Conservation (phyloP, 2,888 invertebrate species). For the Latrodectus elegans region DNA sequence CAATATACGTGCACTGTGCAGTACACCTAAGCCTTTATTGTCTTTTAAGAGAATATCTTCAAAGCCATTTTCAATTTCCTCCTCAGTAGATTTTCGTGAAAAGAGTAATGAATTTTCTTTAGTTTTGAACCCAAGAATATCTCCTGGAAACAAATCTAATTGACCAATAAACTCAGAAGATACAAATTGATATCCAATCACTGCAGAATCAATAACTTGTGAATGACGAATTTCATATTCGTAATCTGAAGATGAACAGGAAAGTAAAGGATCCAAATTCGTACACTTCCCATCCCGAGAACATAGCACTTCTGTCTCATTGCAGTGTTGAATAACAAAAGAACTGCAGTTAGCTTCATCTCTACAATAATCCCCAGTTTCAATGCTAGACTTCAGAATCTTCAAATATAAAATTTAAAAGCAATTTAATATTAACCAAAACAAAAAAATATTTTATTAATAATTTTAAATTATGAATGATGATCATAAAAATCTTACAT, state of each 20-base stretch:
- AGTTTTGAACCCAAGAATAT: conserved; percentile 53
- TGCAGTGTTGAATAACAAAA: neutral
- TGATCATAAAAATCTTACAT: conserved; percentile 22
- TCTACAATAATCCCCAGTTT: neutral
- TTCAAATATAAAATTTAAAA: neutral
- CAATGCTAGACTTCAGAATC: neutral
- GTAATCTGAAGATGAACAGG: neutral
- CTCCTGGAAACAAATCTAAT: conserved; percentile 22
- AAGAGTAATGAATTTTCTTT: conserved; percentile 31
- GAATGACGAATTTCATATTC: neutral
- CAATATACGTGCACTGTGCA: conserved; percentile 30
- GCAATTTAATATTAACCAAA: neutral
- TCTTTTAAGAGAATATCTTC: conserved; percentile 19
- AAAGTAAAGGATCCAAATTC: neutral
- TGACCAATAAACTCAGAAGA: neutral
- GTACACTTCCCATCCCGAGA: neutral
- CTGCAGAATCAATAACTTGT: neutral
- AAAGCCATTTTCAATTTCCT: conserved; percentile 33
- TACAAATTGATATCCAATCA: neutral
- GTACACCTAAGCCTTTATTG: conserved; percentile 19
- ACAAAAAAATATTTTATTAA: neutral
- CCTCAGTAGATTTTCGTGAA: conserved; percentile 17
- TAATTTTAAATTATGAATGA: neutral
- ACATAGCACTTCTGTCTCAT: neutral
- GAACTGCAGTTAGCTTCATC: neutral